Base-by-base conservation (phyloP, 37 sponge, comb jelly and placozoan genomes). In the Chondrilla cf. caribensis region DNA sequence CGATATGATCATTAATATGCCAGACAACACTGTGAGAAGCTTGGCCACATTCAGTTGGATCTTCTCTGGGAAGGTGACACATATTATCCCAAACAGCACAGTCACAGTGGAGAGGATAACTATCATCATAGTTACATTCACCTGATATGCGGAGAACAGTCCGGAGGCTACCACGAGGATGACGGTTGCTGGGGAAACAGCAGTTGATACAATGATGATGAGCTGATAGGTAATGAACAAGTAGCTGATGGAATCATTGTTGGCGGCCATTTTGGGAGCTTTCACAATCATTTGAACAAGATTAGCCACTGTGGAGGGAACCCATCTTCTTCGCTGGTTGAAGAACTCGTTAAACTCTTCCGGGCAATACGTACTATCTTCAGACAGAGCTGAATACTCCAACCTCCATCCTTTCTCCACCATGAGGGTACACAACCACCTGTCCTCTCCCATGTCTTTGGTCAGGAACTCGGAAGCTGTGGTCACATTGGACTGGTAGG, bases 371-470 rank as follows among this genome's bases (percentile, higher is more conserved):
- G 96, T 95, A 33, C 78, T 32, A 70, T 89, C 78, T 47, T 95
- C 86, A 0, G 96, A 88, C 0, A 85, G 84, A 17, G 93, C 96
- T 76, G 87, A 88, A 60, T 92, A 95, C 26, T 90, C 91, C 5
- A 95, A 79, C 40, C 93, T 77, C 96, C 93, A 90, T 4, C 96
- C 90, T 22, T 86, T 81, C 79, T 95, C 68, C 15, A 95, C 77
- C 72, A 95, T 60, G 14, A 95, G 93, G 22, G 96, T 92, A 67
- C 96, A 95, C 35, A 95, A 86, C 96, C 96, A 95, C n/a, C 96
- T 86, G 71, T 95, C 96, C 59, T 95, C 96, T 24, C 96, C 96
- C 96, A 95, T 95, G 82, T 95, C 96, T 60, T 95, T 92, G 51
- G 82, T 92, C n/a, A 95, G 82, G 84, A 95, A 95, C 67, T 95